Evolutionary conservation across 1,140 invertebrate species (phyloP).

Genomic region (Bombus waltoni): DNA sequence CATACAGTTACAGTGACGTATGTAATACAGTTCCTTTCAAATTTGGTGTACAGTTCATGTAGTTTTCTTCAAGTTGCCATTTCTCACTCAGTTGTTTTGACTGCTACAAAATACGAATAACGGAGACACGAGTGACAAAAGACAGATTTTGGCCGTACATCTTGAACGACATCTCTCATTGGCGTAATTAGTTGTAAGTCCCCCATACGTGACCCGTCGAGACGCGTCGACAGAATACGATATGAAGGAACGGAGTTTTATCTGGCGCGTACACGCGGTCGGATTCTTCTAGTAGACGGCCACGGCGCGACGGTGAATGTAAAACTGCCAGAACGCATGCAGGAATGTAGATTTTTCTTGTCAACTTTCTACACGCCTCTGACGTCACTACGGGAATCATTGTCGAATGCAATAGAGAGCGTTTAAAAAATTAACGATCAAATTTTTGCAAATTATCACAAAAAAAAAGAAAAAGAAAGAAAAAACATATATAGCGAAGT

Average conservation of each 20-base stretch:
- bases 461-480: neutral
- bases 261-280: slow-evolving; percentile 55
- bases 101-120: no score
- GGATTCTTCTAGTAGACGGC: slow-evolving; percentile 30
- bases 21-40: neutral
- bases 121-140: neutral
- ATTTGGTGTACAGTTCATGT: neutral
- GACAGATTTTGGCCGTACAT: slow-evolving; percentile 3
- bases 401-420: slow-evolving; percentile 44
- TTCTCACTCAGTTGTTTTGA: neutral
- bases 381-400: slow-evolving; percentile 61
- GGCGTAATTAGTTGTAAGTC: slow-evolving; percentile 53
- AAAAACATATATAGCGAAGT: neutral
- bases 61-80: no score
- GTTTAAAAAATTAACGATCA: neutral
- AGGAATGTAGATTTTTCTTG: slow-evolving; percentile 70
- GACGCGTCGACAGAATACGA: slow-evolving; percentile 41
- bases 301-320: slow-evolving; percentile 58
- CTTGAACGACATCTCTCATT: slow-evolving; percentile 18
- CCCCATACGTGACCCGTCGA: slow-evolving; percentile 44
- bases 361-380: slow-evolving; percentile 63
- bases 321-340: slow-evolving; percentile 64
- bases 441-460: neutral
- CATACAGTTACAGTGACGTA: no score
- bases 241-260: slow-evolving; percentile 54